A percentile compares a stretch with the other conserved stretches of the same genome.
Evolutionary conservation across 2,888 invertebrate genomes (phyloP).

Genomic region (Notodonta dromedarius): DNA sequence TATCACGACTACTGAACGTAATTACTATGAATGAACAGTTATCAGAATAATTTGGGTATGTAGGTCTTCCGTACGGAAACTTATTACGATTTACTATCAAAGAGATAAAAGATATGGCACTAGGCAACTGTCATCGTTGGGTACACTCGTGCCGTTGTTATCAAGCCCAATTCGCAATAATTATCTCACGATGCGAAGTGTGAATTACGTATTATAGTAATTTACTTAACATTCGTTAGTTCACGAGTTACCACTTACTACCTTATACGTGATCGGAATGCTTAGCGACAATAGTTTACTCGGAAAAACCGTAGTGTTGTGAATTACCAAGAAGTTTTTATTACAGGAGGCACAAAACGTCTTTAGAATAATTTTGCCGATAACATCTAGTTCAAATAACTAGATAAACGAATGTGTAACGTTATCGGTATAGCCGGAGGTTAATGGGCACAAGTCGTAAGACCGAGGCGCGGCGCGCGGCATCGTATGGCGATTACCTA

Average conservation of each 20-base stretch:
- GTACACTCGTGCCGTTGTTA: conserved; percentile 28
- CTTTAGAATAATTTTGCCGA: conserved; percentile 22
- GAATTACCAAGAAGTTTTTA: conserved; percentile 31
- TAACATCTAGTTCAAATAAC: conserved; percentile 15
- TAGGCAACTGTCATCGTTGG: not conserved
- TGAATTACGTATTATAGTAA: conserved; percentile 38
- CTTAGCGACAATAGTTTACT: conserved; percentile 31
- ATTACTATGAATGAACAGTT: not conserved
- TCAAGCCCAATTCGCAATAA: conserved; percentile 40
- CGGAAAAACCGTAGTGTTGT: conserved; percentile 35
- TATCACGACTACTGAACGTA: no score
- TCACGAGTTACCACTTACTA: conserved; percentile 28
- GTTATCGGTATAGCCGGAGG: conserved; percentile 4
- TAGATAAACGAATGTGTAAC: conserved; percentile 11
- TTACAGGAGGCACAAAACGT: conserved; percentile 15
- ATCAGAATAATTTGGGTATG: not conserved
- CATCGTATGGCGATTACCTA: not conserved
- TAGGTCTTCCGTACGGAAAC: not conserved
- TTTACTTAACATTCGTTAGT: conserved; percentile 41
- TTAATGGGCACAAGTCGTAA: not conserved
- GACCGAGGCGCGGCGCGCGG: not conserved
- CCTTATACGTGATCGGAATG: conserved; percentile 42
- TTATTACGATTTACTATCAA: not conserved
- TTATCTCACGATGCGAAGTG: conserved; percentile 43
- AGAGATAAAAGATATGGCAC: conserved; percentile 1